These are phyloP conservation scores for Gnatocerus cornutus DNA, from an alignment of 2,888 invertebrate genomes.

Conservation along the genomic window DNA sequence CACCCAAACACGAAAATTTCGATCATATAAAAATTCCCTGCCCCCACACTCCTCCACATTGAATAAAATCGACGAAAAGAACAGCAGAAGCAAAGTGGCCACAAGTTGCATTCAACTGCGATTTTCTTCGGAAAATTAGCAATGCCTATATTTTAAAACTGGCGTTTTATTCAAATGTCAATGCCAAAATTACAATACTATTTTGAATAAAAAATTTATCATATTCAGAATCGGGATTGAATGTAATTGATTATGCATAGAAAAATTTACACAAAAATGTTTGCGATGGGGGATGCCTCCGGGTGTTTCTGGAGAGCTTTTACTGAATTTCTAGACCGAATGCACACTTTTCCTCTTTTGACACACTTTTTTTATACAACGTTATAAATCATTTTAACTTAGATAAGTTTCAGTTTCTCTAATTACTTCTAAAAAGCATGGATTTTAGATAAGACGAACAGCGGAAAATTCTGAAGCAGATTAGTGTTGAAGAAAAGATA, in stretches of 20 bases:
- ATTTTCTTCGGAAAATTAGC: slow-evolving; percentile 26
- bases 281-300: slow-evolving; percentile 40
- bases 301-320: slow-evolving; percentile 42
- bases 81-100: not conserved
- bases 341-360: slow-evolving; percentile 22
- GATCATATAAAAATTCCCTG: not conserved
- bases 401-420: slow-evolving; percentile 1
- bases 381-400: slow-evolving; percentile 32
- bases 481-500: slow-evolving; percentile 4
- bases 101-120: not conserved
- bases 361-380: slow-evolving; percentile 21
- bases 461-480: slow-evolving; percentile 1
- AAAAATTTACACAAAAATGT: slow-evolving; percentile 45
- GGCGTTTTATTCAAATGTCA: slow-evolving; percentile 40
- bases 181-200: slow-evolving; percentile 45
- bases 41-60: not conserved
- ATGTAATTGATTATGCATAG: slow-evolving; percentile 43
- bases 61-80: not conserved
- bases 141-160: slow-evolving; percentile 29
- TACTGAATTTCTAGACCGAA: slow-evolving; percentile 11
- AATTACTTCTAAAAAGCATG: not conserved
- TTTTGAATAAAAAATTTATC: slow-evolving; percentile 38
- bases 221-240: slow-evolving; percentile 42
- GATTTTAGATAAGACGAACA: not conserved
- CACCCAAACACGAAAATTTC: not conserved